Evolutionary conservation across 2,797 vertebrate species (phyloP).

Genomic region (Clamator glandarius): DNA sequence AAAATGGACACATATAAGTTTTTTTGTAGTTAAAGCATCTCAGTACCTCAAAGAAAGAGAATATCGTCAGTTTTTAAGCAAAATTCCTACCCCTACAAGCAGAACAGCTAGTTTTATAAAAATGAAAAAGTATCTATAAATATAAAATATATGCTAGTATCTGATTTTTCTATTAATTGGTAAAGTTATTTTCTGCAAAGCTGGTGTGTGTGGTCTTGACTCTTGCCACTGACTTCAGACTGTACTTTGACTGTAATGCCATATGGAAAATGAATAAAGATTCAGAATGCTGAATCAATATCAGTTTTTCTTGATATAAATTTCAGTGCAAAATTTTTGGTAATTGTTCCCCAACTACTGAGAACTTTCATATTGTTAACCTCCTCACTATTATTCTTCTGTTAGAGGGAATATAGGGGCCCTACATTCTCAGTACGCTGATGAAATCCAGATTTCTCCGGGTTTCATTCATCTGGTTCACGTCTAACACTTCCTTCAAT

Average conservation of each 20-base stretch:
- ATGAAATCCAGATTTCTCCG: not conserved
- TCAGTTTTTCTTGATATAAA: not conserved
- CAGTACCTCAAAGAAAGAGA: not conserved
- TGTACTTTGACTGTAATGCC: not conserved
- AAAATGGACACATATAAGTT: not conserved
- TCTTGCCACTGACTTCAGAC: not conserved
- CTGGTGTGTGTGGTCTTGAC: rapidly evolving
- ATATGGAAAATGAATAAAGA: not conserved
- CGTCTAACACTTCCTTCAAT: not conserved
- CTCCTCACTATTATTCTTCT: not conserved
- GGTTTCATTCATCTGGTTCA: not conserved
- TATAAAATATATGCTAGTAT: not conserved
- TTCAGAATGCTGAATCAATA: not conserved
- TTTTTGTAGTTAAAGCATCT: not conserved
- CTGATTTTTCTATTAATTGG: not conserved
- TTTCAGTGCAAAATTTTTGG: not conserved
- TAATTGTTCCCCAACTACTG: not conserved
- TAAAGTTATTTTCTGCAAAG: not conserved
- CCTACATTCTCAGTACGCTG: not conserved
- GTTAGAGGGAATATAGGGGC: not conserved
- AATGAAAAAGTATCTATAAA: not conserved
- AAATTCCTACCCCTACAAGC: not conserved
- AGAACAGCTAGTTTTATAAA: not conserved
- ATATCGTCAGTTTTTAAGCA: not conserved
- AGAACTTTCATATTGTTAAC: not conserved